Base-by-base conservation (phyloP, 2,888 invertebrate genomes). In the Oscheius sp. region DNA sequence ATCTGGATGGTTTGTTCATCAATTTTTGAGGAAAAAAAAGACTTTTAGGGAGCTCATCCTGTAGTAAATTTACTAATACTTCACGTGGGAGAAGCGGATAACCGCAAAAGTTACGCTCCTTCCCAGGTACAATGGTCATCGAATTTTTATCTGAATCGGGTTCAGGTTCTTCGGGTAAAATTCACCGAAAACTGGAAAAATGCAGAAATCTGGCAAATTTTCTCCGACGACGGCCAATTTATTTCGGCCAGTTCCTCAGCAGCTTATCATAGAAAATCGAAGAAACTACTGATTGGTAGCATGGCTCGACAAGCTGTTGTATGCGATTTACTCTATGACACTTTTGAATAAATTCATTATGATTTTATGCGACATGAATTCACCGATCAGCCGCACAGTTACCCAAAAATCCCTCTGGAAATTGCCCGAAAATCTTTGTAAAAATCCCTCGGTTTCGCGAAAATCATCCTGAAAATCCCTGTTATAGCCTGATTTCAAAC, bases 21-120 rank as follows among this genome's bases (percentile, higher is more conserved):
- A 56, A 73, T 72, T 18, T 3, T 9, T 13, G n/a, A 1, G 21
- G n/a, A 77, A 35, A 35, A 35, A 35, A 35, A 35, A 35, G 9
- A 35, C 35, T 35, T 35, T 35, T 35, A 35, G 79, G 79, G 77
- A 2, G 74, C 77, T 29, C 79, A 79, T 58, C 79, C 79, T 29
- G 64, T 77, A 0, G 7, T 76, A 3, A 64, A 74, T 23, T 72
- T 73, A 12, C 70, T 70, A 1, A 9, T 68, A 13, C 59, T 6
- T 21, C 76, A 77, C 13, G 41, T 77, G 1, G 74, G 55, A 0
- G 53, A 74, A 27, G 45, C 41, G 25, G 53, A 72, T 12, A 59
- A 77, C 23, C 52, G 21, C 0, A 27, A 12, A 2, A 41, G 55
- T 21, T 35, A 69, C 16, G 69, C 76, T 2, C 77, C 77, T 21